Evolutionary conservation across 1,140 invertebrate species (phyloP), one percentile per base, ranked within the genome.

Genomic region (Cydia strobilella): DNA sequence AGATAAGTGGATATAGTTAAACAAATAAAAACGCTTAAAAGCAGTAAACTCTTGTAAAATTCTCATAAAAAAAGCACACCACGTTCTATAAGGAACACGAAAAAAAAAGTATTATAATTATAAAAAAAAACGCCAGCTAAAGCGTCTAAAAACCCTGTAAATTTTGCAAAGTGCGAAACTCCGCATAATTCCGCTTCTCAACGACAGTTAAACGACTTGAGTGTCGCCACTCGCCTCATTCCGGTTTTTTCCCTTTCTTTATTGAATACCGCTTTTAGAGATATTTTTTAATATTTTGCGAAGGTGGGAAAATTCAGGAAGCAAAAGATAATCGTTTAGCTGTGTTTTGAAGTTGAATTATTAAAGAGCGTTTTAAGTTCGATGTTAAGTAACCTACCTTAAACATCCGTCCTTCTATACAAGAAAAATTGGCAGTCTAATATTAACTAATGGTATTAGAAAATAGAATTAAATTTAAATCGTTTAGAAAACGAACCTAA

Each of bases 141-240:
- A 66, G 63, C 25, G 6, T 54, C 51, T 66, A 66, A 66, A 66
- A 66, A 66, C 27, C 27, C 27, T 66, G 25, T 31, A 66, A 27
- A 66, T 31, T 31, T 66, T 66, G 13, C 63, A 35, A 66, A 66
- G 63, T 66, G 63, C 63, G 63, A 66, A 66, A 66, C 63, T 66
- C 12, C 27, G 62, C 62, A 23, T 25, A 25, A 31, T 66, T 27
- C 27, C 63, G 63, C 27, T 27, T 66, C 63, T 66, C 27, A 66
- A 66, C 63, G 63, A 66, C 63, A 31, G 63, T 66, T 66, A 66
- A 66, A 66, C 63, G 63, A 66, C 63, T 66, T 66, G 63, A 66
- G 63, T 66, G 63, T 66, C 63, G 63, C 63, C 63, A 66, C 63
- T 66, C 63, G 25, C 27, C 63, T 66, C 63, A 66, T 66, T 31